A percentile compares a stretch with the other conserved stretches of the same genome.
Conservation (phyloP, 2,797 vertebrate genomes). For the Salmo trutta region DNA sequence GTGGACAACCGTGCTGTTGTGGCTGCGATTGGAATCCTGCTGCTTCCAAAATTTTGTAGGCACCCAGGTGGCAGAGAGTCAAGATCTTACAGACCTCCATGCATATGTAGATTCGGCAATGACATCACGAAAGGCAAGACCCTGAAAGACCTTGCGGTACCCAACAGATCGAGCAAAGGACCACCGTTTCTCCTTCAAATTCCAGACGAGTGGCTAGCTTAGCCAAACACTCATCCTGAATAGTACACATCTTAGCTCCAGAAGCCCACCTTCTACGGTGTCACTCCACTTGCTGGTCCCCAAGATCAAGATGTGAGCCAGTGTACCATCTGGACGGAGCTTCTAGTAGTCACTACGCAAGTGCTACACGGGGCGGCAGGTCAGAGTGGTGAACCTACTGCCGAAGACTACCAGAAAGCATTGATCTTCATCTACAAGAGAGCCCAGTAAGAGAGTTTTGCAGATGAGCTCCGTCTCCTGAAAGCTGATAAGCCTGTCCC, state of each 20-base stretch:
- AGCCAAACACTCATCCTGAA: too few species aligned
- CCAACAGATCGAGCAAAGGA: not conserved
- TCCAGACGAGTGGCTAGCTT: too few species aligned
- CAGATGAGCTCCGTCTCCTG: too few species aligned
- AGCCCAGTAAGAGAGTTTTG: too few species aligned
- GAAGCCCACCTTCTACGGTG: conserved; percentile 1
- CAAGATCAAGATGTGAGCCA: conserved; percentile 3
- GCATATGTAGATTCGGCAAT: not conserved
- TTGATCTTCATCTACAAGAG: too few species aligned
- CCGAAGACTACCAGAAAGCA: too few species aligned
- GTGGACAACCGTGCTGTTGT: not conserved
- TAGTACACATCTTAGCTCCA: too few species aligned
- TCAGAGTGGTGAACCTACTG: not conserved
- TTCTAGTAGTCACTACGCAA: not conserved
- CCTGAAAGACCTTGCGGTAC: not conserved
- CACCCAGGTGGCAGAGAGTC: not conserved
- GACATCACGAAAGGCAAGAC: not conserved
- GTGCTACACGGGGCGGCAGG: too few species aligned
- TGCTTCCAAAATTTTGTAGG: not conserved
- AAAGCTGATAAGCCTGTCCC: too few species aligned
- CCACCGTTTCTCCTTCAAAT: not conserved
- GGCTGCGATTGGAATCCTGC: not conserved
- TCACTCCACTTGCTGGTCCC: too few species aligned
- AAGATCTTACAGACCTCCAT: not conserved
- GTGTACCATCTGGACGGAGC: not conserved